These are phyloP conservation scores for Calcarius ornatus DNA, from an alignment of 2,113 vertebrate genomes.

Conservation along the genomic window DNA sequence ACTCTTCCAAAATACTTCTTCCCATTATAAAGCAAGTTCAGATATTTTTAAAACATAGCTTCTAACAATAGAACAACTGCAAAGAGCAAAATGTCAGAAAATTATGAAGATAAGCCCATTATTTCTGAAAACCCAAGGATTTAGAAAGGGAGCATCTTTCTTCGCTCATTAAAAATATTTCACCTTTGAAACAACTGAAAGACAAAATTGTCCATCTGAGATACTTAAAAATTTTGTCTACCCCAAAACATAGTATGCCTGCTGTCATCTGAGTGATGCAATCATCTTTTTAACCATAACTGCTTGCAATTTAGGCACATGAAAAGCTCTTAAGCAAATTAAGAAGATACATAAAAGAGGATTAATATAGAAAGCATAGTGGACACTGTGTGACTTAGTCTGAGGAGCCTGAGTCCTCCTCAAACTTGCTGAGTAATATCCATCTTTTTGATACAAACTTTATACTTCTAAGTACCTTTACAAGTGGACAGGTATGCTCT, in stretches of 20 bases:
- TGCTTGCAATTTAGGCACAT: background rate
- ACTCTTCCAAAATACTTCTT: background rate
- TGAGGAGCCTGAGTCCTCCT: background rate
- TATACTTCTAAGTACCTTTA: background rate
- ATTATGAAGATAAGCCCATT: background rate
- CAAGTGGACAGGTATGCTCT: rapidly evolving
- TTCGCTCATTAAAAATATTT: background rate
- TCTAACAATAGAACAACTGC: background rate
- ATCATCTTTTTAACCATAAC: background rate
- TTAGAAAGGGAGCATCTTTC: background rate
- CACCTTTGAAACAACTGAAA: background rate
- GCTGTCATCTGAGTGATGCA: background rate
- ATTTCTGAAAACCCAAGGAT: background rate
- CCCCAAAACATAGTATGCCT: background rate
- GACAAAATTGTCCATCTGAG: background rate
- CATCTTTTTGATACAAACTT: background rate
- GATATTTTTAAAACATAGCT: background rate
- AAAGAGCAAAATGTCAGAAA: background rate
- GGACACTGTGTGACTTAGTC: background rate
- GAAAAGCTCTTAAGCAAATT: background rate
- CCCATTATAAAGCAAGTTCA: background rate
- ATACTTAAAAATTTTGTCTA: background rate
- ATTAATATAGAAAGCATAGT: background rate
- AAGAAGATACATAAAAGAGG: background rate
- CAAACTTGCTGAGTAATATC: background rate